Conservation (phyloP, 2,888 invertebrate genomes). For the Spilarctia lutea region DNA sequence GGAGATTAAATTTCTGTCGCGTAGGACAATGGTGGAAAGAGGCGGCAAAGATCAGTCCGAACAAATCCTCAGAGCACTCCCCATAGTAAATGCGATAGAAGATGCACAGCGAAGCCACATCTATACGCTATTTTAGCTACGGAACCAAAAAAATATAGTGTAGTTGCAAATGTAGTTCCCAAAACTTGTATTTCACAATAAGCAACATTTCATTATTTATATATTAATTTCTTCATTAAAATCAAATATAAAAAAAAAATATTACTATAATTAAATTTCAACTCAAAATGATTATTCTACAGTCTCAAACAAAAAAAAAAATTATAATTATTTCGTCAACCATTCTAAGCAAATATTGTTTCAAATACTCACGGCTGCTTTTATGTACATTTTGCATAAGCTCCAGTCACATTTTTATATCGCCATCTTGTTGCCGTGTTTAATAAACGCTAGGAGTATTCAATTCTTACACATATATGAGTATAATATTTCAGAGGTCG, state of each 20-base stretch:
- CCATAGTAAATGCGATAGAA: no score
- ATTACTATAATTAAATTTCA: constrained; percentile 1
- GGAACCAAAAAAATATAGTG: no score
- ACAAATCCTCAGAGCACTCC: no score
- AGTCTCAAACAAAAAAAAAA: constrained; percentile 43
- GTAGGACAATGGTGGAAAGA: no score
- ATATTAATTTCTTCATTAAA: no score
- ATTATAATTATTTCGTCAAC: constrained; percentile 36
- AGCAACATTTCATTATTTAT: no score
- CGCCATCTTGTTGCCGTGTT: constrained; percentile 19
- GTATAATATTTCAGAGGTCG: constrained; percentile 37
- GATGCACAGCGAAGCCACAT: no score
- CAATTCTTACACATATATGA: constrained; percentile 18
- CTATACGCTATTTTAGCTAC: no score
- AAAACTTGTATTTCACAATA: no score
- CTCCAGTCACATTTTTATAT: constrained; percentile 25
- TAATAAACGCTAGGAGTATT: constrained; percentile 18
- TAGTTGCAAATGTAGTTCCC: no score
- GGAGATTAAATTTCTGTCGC: no score
- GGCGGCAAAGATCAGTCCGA: no score
- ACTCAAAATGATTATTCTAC: constrained; percentile 39
- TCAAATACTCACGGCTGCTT: constrained; percentile 18
- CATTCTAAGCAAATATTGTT: constrained; percentile 40
- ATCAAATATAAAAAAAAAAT: not conserved
- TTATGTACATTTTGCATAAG: constrained; percentile 35